Base-by-base conservation (phyloP, 2,113 vertebrate genomes). In the Stigmatopora argus region DNA sequence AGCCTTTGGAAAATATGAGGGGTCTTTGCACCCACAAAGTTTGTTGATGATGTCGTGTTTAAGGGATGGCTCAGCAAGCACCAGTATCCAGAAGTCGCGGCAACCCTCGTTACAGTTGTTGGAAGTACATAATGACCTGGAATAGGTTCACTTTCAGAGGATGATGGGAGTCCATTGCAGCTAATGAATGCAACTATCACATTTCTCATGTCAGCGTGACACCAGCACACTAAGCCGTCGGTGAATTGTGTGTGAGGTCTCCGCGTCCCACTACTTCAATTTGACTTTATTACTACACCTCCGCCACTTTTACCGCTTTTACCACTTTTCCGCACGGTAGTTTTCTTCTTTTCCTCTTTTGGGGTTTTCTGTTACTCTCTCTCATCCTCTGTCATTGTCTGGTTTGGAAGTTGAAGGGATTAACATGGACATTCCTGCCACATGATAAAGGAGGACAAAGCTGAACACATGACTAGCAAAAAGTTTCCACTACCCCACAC, bases 351-450 rank as follows among this genome's bases (percentile, higher is more conserved):
- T 56, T 19, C 60, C 5, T 68, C 19, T 56, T 17, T 65, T 15
- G 3, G 9, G 18, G 62, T 34, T 62, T 12, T 62, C 21, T 52
- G 8, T 53, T 53, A n/a, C 38, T 67, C 1, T 70, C 47, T 60
- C 31, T 31, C 35, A 48, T 65, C 67, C 62, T 63, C 61, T 61
- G 41, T 70, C 41, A 70, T 52, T 65, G 62, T 70, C 60, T 77
- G 57, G 74, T 74, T 84, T 78, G 66, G 74, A 74, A 77, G 80
- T 86, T 86, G 81, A 86, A 85, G 69, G 70, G 85, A 87, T 89
- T 86, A 87, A 76, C 59, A 61, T 67, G 74, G 77, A 85, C 84
- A 86, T 86, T 89, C 85, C 77, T 82, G 75, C 70, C 75, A 78
- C 78, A 87, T 86, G 85, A 84, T 83, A 78, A 81, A 66, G 68